Evolutionary conservation across 2,888 invertebrate genomes (phyloP).

Genomic region (Plemyria rubiginata): DNA sequence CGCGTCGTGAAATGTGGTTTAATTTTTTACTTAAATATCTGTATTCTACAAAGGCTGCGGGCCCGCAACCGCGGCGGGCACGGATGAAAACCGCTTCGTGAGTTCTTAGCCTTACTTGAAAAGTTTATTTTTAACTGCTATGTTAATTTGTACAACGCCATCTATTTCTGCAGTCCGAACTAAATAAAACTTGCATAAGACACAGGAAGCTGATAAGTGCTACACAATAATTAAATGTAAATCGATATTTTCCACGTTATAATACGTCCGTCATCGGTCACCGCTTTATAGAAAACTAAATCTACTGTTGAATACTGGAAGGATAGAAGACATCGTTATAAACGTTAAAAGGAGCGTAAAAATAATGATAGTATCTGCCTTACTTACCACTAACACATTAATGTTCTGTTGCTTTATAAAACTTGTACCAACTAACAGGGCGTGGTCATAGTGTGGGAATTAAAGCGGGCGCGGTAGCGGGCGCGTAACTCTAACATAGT

Average conservation of each 20-base stretch:
- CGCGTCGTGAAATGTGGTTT: no score
- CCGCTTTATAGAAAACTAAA: neutral
- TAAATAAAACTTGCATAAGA: neutral
- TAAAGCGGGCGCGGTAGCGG: neutral
- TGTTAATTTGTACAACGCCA: neutral
- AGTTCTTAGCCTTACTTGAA: no score
- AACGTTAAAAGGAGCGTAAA: conserved; percentile 33
- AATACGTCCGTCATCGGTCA: neutral
- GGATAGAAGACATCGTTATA: conserved; percentile 28
- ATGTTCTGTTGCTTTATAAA: conserved; percentile 19
- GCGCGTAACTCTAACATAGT: neutral
- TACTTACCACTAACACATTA: conserved; percentile 11
- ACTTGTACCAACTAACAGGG: conserved; percentile 7
- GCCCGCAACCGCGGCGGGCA: no score
- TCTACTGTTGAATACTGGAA: conserved; percentile 3
- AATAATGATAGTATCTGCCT: conserved; percentile 29
- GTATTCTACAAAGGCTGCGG: no score
- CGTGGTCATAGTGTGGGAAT: neutral
- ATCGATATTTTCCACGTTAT: neutral
- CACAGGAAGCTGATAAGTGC: neutral
- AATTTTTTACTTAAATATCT: no score
- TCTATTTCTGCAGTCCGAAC: neutral
- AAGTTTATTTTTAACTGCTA: no score
- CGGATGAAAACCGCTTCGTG: no score
- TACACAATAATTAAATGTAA: no score